These are phyloP conservation scores for Agriopis aurantiaria DNA, from an alignment of 2,888 invertebrate species.

Conservation along the genomic window DNA sequence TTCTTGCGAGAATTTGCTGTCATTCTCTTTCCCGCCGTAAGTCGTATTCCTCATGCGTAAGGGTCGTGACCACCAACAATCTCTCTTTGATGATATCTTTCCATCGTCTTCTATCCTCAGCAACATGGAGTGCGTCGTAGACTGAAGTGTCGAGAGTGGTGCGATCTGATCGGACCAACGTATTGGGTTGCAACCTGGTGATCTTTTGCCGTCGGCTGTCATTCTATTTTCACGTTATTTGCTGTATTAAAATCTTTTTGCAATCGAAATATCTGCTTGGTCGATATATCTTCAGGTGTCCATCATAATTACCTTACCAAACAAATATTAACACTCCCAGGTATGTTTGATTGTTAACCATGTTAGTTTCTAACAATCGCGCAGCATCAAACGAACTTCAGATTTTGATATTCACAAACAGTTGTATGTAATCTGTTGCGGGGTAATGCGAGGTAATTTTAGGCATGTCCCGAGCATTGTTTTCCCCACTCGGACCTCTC, in stretches of 20 bases:
- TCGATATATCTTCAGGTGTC: constrained; percentile 50
- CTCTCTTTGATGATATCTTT: too few relatives aligned
- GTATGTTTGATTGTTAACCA: constrained; percentile 57
- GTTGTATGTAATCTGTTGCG: constrained; percentile 63
- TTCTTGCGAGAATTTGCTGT: too few relatives aligned
- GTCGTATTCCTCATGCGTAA: too few relatives aligned
- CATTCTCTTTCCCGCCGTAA: too few relatives aligned
- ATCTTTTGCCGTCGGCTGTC: too few relatives aligned
- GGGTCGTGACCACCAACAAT: too few relatives aligned
- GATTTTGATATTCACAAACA: constrained; percentile 68
- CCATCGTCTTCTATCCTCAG: too few relatives aligned
- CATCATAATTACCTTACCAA: constrained; percentile 35
- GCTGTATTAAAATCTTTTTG: neutral
- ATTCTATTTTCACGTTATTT: too few relatives aligned
- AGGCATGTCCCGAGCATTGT: constrained; percentile 71
- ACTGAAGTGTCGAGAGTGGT: too few relatives aligned
- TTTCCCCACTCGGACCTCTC: constrained; percentile 77
- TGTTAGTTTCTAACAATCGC: constrained; percentile 62
- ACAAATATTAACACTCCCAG: constrained; percentile 52
- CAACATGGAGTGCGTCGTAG: too few relatives aligned
- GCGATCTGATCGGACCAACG: too few relatives aligned
- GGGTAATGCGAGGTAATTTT: constrained; percentile 66
- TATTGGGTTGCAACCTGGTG: too few relatives aligned
- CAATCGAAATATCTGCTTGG: constrained; percentile 36
- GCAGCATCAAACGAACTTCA: constrained; percentile 68